Evolutionary conservation across 2,797 vertebrate species (phyloP).

Genomic region (Fundulus diaphanus): DNA sequence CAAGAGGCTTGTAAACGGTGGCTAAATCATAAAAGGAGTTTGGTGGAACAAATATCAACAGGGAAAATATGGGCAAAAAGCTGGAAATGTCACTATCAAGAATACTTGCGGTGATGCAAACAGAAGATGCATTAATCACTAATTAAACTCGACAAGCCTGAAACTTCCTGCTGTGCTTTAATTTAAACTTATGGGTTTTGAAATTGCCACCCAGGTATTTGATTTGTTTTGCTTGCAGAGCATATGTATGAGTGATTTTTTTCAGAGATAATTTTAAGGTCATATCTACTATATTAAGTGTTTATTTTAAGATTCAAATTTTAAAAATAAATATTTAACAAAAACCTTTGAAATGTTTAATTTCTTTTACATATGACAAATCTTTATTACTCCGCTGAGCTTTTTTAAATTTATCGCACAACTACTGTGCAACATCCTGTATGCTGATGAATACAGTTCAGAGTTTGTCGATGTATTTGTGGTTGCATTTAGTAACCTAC

Average conservation of each 20-base stretch:
- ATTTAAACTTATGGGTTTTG: conserved; percentile 19
- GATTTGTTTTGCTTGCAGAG: background rate
- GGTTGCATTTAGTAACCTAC: too few relatives aligned
- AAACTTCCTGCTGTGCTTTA: conserved; percentile 17
- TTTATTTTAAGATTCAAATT: background rate
- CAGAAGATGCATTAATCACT: conserved; percentile 50
- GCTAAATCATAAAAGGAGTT: conserved; percentile 34
- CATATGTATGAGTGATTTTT: background rate
- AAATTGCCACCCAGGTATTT: conserved; percentile 7
- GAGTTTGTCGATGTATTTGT: too few relatives aligned
- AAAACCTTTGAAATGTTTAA: too few relatives aligned
- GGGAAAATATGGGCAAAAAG: conserved; percentile 13
- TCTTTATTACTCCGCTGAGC: too few relatives aligned
- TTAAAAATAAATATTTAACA: too few relatives aligned
- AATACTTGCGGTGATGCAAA: conserved; percentile 26
- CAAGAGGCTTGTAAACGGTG: conserved; percentile 19
- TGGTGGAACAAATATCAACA: conserved; percentile 9
- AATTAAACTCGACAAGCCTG: conserved; percentile 44
- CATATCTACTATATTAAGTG: background rate
- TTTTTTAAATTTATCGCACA: too few relatives aligned
- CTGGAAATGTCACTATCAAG: background rate
- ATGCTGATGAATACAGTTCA: too few relatives aligned
- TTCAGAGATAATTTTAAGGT: background rate
- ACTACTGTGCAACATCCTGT: too few relatives aligned
- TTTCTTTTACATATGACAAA: too few relatives aligned